Percentiles rank a stretch among this genome's conserved stretches.
Evolutionary conservation across 2,797 vertebrate species (phyloP).

Genomic region (Malacoctenus gilli): DNA sequence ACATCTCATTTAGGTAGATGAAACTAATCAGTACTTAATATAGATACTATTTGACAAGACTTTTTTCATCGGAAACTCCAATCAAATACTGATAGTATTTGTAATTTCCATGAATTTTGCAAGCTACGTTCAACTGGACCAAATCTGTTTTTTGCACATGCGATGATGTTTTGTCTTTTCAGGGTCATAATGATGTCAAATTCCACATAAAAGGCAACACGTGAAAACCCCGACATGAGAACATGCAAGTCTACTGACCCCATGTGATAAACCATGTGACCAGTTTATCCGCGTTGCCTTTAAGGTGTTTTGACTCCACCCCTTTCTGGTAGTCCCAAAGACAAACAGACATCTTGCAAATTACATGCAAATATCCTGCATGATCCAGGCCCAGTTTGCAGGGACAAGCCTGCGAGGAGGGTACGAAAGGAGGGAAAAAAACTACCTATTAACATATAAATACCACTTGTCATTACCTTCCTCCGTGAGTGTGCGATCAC

Average conservation of each 20-base stretch:
- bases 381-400: constrained; percentile 38
- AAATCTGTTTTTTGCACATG: constrained; percentile 31
- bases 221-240: too few relatives aligned
- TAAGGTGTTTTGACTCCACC: constrained; percentile 12
- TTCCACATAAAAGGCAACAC: too few relatives aligned
- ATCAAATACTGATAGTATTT: constrained; percentile 49
- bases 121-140: constrained; percentile 15
- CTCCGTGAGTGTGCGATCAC: constrained; percentile 68
- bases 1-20: too few relatives aligned
- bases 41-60: background rate
- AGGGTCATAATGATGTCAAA: too few relatives aligned
- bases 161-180: background rate
- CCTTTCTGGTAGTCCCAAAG: background rate
- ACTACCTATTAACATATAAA: constrained; percentile 36
- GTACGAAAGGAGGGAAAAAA: constrained; percentile 4
- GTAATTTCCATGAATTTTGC: constrained; percentile 49
- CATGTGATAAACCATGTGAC: background rate
- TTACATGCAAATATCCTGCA: constrained; percentile 30
- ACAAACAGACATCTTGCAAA: constrained; percentile 33
- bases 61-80: constrained; percentile 34
- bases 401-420: background rate
- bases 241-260: constrained; percentile 7
- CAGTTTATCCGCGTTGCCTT: constrained; percentile 8
- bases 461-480: constrained; percentile 65
- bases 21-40: background rate